These are phyloP conservation scores for Aporrectodea caliginosa DNA, from an alignment of 1,140 invertebrate species.

Conservation along the genomic window DNA sequence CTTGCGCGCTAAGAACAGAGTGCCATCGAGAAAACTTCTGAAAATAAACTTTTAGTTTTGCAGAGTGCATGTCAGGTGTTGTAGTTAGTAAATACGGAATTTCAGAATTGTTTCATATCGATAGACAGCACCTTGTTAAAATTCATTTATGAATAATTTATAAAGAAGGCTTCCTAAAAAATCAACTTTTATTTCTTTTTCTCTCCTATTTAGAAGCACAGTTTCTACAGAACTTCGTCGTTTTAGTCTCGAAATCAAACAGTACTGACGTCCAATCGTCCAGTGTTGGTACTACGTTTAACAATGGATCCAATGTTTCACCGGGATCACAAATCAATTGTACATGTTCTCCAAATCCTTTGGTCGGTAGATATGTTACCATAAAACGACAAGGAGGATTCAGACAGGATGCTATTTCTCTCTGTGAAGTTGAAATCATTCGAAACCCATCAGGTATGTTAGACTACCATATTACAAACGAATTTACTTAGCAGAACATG, in stretches of 20 bases:
- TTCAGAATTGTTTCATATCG: too few relatives aligned
- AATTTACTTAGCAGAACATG: too few relatives aligned
- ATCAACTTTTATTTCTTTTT: not conserved
- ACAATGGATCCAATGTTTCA: not conserved
- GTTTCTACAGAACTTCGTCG: not conserved
- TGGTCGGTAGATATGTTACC: not conserved
- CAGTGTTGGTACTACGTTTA: not conserved
- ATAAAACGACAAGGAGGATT: not conserved
- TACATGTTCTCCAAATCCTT: not conserved
- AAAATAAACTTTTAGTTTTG: too few relatives aligned
- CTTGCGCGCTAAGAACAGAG: too few relatives aligned
- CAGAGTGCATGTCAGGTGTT: too few relatives aligned
- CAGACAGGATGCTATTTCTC: not conserved
- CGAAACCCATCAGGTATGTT: not conserved
- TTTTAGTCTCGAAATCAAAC: not conserved
- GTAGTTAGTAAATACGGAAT: too few relatives aligned
- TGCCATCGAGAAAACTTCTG: too few relatives aligned
- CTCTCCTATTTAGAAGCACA: not conserved
- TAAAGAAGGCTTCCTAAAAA: not conserved
- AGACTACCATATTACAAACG: too few relatives aligned
- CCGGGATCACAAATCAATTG: not conserved
- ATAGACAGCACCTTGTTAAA: too few relatives aligned
- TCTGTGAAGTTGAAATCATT: not conserved
- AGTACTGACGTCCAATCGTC: not conserved
- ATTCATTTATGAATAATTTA: too few relatives aligned